Conservation (phyloP, 2,888 invertebrate genomes). For the Polyploca ridens region DNA sequence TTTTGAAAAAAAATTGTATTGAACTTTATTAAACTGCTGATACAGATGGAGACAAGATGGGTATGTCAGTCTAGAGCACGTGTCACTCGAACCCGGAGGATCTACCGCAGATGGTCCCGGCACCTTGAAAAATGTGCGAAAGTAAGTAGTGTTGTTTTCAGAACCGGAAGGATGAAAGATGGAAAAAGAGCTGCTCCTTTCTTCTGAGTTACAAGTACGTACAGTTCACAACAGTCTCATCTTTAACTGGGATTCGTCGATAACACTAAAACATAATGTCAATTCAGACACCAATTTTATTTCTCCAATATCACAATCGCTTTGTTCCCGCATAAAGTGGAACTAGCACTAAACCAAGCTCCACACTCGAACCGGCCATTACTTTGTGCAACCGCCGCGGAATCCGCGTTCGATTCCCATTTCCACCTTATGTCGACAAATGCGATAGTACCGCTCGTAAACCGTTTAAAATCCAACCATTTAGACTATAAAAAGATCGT, state of each 20-base stretch:
- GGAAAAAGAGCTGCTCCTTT: too few species aligned
- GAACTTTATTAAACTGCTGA: too few species aligned
- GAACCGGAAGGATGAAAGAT: too few species aligned
- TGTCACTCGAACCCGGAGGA: too few species aligned
- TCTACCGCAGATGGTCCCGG: too few species aligned
- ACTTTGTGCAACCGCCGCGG: neutral
- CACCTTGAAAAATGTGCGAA: too few species aligned
- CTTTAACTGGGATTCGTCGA: neutral
- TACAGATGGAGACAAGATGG: too few species aligned
- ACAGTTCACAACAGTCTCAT: too few species aligned
- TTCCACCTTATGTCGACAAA: neutral
- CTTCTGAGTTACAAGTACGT: too few species aligned
- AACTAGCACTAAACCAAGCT: neutral
- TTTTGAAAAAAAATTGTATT: too few species aligned
- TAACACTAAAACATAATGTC: neutral
- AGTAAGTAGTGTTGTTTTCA: too few species aligned
- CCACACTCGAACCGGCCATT: neutral
- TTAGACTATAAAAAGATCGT: neutral
- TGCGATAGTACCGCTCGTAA: neutral
- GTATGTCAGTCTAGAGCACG: too few species aligned
- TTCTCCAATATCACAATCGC: neutral
- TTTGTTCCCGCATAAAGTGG: neutral
- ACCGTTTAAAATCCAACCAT: constrained; percentile 2
- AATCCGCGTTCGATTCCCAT: neutral
- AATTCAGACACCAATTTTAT: neutral